A percentile compares a stretch with the other conserved stretches of the same genome.
phyloP scores from a whole-genome alignment of 2,797 vertebrate genomes.

The Fringilla coelebs region DNA sequence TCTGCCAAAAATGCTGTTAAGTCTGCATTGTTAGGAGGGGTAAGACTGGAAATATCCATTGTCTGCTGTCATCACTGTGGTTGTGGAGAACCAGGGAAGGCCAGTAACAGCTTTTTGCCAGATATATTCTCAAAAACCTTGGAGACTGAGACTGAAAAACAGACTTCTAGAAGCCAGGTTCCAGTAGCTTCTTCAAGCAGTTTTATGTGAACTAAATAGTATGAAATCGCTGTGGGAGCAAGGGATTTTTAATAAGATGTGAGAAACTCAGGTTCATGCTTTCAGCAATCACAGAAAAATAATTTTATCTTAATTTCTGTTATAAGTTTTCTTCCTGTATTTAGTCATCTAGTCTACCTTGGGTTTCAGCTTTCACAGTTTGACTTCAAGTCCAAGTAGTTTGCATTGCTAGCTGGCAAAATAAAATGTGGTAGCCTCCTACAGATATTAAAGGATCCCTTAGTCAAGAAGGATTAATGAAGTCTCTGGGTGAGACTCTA shows the following conservation, averaged over 20 bases:
- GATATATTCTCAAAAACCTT: background rate
- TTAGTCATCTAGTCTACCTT: background rate
- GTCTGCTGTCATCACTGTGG: background rate
- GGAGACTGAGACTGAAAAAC: background rate
- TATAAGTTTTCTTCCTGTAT: background rate
- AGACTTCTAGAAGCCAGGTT: background rate
- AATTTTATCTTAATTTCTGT: background rate
- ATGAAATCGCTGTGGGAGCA: background rate
- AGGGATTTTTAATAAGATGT: background rate
- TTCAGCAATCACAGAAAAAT: background rate
- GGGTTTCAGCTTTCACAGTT: background rate
- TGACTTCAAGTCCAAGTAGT: background rate
- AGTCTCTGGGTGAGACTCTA: background rate
- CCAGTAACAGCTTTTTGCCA: background rate
- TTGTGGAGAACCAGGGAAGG: background rate
- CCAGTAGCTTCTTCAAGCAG: background rate
- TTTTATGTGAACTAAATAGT: background rate
- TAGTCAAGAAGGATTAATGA: background rate
- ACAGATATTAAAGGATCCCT: background rate
- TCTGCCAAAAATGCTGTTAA: background rate
- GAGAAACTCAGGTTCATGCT: background rate
- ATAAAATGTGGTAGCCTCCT: background rate
- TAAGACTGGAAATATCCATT: background rate
- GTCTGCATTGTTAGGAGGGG: background rate
- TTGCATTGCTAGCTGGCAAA: background rate